Base-by-base conservation (phyloP, 2,888 invertebrate species). In the Hydrotaea diabolus region DNA sequence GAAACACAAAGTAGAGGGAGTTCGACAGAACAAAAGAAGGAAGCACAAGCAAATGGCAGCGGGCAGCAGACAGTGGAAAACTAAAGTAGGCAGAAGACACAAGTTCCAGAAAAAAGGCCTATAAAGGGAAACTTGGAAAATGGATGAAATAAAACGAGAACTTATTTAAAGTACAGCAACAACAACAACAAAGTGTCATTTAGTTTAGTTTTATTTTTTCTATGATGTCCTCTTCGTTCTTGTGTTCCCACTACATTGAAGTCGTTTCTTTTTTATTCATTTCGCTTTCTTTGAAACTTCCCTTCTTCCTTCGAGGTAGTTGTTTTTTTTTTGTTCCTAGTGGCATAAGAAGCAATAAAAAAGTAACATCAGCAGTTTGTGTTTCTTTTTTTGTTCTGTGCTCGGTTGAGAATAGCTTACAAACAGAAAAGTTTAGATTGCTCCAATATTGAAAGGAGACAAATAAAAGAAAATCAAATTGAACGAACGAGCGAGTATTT, bases 281-380 rank as follows among this genome's bases (percentile, higher is more conserved):
- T 13, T 13, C 26, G 15, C 62, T 13, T 15, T 31, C 62, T 36
- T 62, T 15, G 11, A 31, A 62, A 57, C 23, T 62, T 53, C 13
- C n/a, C 7, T 0, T 46, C n/a, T n/a, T 15, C 19, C 11, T 31
- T 43, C 17, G 26, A n/a, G 43, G 13, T 31, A 49, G 19, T 46
- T 53, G 26, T 62, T 53, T 31, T 49, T 15, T 57, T 73, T 69
- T 69, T 62, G 49, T 43, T 80, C 57, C 36, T 77, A 55, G 69
- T 59, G 43, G 74, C 36, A 74, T 59, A 69, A 77, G 36, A 73
- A 73, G 53, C 64, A 77, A 74, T 79, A 81, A 85, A 79, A 82
- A 76, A 79, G 76, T 79, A 82, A 74, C 74, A 82, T 85, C 84
- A 85, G 84, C 79, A 84, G 71, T 77, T 80, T 80, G 80, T 62